phyloP scores from a whole-genome alignment of 1,140 invertebrate genomes.

The Panagrolaimus sp. region DNA sequence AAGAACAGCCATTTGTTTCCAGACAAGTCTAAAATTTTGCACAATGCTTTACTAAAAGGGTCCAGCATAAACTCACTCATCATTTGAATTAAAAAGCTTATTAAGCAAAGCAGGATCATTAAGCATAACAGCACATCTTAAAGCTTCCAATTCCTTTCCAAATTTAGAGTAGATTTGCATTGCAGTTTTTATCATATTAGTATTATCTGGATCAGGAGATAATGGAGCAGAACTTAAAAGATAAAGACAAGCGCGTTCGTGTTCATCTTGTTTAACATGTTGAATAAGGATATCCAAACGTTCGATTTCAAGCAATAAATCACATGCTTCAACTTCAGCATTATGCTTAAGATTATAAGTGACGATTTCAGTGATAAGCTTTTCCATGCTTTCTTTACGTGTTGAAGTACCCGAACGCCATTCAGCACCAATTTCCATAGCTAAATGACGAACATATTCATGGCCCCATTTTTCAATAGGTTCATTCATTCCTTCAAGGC shows the following conservation, averaged over 20 bases:
- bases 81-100: constrained; percentile 71
- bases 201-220: constrained; percentile 93
- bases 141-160: constrained; percentile 83
- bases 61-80: constrained; percentile 69
- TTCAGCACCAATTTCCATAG: constrained; percentile 86
- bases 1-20: constrained; percentile 96
- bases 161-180: constrained; percentile 84
- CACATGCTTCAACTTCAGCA: constrained; percentile 97
- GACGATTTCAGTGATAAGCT: constrained; percentile 79
- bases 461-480: constrained; percentile 97
- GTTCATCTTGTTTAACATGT: constrained; percentile 82
- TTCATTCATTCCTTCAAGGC: constrained; percentile 71
- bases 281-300: constrained; percentile 78
- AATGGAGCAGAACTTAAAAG: constrained; percentile 82
- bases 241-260: constrained; percentile 80
- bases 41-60: not conserved
- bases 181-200: constrained; percentile 77
- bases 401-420: constrained; percentile 74
- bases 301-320: constrained; percentile 96
- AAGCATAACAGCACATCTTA: constrained; percentile 87
- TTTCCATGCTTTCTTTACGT: constrained; percentile 26
- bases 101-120: constrained; percentile 80
- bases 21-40: constrained; percentile 65
- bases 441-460: constrained; percentile 91
- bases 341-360: constrained; percentile 97